phyloP scores from a whole-genome alignment of 1,140 invertebrate species.

The Heterodera carotae region DNA sequence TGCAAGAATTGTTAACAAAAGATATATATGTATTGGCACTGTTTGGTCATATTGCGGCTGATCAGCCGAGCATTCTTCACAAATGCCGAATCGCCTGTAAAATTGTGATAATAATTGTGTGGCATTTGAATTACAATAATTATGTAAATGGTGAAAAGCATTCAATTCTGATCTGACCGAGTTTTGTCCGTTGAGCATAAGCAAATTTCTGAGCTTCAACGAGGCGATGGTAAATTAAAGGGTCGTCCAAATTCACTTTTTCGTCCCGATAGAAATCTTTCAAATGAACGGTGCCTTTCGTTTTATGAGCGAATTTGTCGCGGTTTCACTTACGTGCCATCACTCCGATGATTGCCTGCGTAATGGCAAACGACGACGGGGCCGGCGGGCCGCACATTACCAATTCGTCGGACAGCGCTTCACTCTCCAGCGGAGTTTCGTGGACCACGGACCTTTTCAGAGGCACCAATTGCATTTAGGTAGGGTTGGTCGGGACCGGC shows the following conservation, averaged over 20 bases:
- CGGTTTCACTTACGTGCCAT: conserved; percentile 53
- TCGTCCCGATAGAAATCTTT: conserved; percentile 49
- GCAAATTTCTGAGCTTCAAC: conserved; percentile 89
- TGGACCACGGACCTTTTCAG: conserved; percentile 67
- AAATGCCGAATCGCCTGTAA: conserved; percentile 74
- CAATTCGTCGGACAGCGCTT: conserved; percentile 52
- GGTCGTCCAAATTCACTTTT: conserved; percentile 49
- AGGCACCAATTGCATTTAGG: too few relatives aligned
- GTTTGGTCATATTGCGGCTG: conserved; percentile 61
- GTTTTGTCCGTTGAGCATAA: conserved; percentile 78
- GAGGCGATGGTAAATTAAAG: conserved; percentile 78
- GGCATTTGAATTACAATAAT: not conserved
- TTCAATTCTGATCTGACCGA: conserved; percentile 68
- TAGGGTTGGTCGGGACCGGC: too few relatives aligned
- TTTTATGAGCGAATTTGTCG: not conserved
- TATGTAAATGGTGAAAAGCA: not conserved
- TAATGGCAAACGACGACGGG: conserved; percentile 62
- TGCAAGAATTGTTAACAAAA: conserved; percentile 1
- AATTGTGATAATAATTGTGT: not conserved
- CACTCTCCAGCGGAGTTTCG: conserved; percentile 68
- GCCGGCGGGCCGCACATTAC: conserved; percentile 65
- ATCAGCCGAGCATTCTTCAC: conserved; percentile 70
- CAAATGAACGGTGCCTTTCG: not conserved
- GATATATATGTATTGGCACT: conserved; percentile 27
- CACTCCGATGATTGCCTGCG: conserved; percentile 57